A percentile compares a stretch with the other conserved stretches of the same genome.
Evolutionary conservation across 2,113 vertebrate genomes (phyloP).

Genomic region (Verasper variegatus): DNA sequence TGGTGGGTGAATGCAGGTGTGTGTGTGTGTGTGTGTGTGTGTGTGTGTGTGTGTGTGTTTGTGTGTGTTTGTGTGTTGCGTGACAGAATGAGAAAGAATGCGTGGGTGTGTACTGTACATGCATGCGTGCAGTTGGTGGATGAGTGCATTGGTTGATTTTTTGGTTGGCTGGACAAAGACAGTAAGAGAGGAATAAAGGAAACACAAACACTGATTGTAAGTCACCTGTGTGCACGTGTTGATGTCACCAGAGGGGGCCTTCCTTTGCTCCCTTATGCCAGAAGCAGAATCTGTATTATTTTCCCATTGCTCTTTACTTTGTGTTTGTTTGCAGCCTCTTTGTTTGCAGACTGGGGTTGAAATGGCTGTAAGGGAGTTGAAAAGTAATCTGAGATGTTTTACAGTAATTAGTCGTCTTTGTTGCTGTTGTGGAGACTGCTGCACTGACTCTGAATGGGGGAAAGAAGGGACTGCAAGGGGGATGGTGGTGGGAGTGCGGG

Average conservation of each 20-base stretch:
- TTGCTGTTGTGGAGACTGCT: constrained; percentile 72
- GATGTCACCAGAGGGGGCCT: constrained; percentile 47
- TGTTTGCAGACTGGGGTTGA: constrained; percentile 61
- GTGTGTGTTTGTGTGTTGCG: constrained; percentile 26
- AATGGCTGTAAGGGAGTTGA: constrained; percentile 72
- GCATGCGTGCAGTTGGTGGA: constrained; percentile 26
- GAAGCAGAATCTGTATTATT: constrained; percentile 47
- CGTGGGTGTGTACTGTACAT: constrained; percentile 35
- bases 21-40: constrained; percentile 30
- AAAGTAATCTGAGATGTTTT: constrained; percentile 84
- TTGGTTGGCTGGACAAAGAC: constrained; percentile 59
- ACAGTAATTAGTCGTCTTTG: constrained; percentile 84
- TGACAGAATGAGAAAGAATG: constrained; percentile 1
- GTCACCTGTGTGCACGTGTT: neutral
- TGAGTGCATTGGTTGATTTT: constrained; percentile 46
- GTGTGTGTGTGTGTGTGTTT: constrained; percentile 30
- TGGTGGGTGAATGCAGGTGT: constrained; percentile 9
- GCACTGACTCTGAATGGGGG: constrained; percentile 77
- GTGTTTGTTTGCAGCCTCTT: constrained; percentile 55
- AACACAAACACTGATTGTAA: constrained; percentile 9
- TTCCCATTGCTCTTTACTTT: constrained; percentile 38
- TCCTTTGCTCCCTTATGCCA: constrained; percentile 54
- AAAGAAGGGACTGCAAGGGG: constrained; percentile 60
- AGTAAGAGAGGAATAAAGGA: constrained; percentile 25
- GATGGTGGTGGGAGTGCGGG: constrained; percentile 70